These are phyloP conservation scores for Cerceris ruficornis DNA, from an alignment of 2,888 invertebrate species.

Conservation along the genomic window DNA sequence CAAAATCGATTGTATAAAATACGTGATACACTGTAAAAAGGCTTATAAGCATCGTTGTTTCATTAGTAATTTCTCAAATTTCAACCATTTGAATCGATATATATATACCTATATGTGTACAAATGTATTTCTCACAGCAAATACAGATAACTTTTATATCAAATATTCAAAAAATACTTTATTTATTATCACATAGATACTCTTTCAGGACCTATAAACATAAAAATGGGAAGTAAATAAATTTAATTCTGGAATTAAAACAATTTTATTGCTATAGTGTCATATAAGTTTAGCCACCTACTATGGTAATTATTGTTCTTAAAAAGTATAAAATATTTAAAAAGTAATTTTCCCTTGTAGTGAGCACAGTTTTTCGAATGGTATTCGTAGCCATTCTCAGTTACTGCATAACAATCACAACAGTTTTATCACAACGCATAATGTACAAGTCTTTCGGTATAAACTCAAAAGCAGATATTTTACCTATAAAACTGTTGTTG, in stretches of 20 bases:
- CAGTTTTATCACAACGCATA: conserved; percentile 44
- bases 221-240: conserved; percentile 58
- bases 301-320: conserved; percentile 41
- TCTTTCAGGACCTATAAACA: conserved; percentile 14
- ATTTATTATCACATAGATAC: conserved; percentile 31
- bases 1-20: background rate
- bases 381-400: conserved; percentile 11
- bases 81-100: too few species aligned
- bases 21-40: too few species aligned
- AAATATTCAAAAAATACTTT: conserved; percentile 24
- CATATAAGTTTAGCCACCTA: conserved; percentile 52
- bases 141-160: conserved; percentile 41
- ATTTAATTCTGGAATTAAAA: conserved; percentile 48
- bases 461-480: conserved; percentile 41
- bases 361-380: conserved; percentile 11
- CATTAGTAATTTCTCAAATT: too few species aligned
- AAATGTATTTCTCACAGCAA: background rate
- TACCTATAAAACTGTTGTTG: conserved; percentile 87
- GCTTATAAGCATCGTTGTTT: too few species aligned
- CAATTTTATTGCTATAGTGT: conserved; percentile 72
- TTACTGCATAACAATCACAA: conserved; percentile 26
- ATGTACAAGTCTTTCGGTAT: conserved; percentile 21
- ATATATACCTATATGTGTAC: too few species aligned
- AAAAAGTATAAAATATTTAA: conserved; percentile 65
- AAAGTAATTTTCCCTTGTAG: conserved; percentile 34